Evolutionary conservation across 53 echinoderm and acorn worm species (phyloP), one percentile per base, ranked within the genome.

Genomic region (Patiria pectinifera): DNA sequence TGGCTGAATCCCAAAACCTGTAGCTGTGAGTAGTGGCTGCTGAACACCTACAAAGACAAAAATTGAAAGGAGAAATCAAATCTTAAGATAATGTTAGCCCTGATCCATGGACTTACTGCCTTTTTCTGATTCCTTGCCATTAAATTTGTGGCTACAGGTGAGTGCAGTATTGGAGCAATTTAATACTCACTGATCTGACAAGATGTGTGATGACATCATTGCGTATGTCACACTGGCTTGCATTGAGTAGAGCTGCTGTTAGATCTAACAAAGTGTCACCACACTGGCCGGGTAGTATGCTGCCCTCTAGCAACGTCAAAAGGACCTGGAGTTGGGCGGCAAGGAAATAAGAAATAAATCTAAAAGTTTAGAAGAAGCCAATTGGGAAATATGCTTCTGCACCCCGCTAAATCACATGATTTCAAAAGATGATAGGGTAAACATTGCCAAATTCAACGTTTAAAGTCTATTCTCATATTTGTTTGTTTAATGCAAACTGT

Each of bases 1-100:
- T 93, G 83, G 90, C 94, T 92, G 78, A 94, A 94, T 13, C 79
- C 62, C 53, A 97, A 80, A 16, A 97, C 22, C 45, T 91, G 94
- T 4, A 58, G n/a, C 53, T 71, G 92, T 45, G 75, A 80, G 88
- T 83, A 97, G 19, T 95, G 86, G 25, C 93, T 86, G 9, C 63
- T 81, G 61, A 92, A 95, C 13, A 97, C 93, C 97, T 97, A 91
- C 11, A 66, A 86, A 86, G 60, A 63, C 5, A 62, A 74, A 59
- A 96, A 24, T 48, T 16, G 10, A 23, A 35, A 89, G 23, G 7
- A 26, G 48, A 22, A 18, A 45, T 35, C 4, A 18, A 25, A 9
- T 11, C 11, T 21, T 35, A 80, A 21, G 23, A 21, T 80, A 35
- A 87, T 72, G 59, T 35, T 21, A 19, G 11, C 44, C 24, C n/a